These are phyloP conservation scores for Ostrea edulis DNA, from an alignment of 1,140 invertebrate genomes.

Conservation along the genomic window DNA sequence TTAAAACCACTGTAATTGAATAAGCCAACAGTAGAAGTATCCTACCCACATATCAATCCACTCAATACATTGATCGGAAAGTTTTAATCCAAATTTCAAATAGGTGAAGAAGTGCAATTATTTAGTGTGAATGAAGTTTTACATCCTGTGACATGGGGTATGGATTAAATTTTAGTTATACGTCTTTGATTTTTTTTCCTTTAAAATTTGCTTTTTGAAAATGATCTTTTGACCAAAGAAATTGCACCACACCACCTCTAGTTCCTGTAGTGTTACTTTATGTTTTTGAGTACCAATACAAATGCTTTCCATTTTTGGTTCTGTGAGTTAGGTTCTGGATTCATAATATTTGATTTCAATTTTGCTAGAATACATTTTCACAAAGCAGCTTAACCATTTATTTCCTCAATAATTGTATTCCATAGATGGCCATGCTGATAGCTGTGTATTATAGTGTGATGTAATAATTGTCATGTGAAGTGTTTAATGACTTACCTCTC, in stretches of 20 bases:
- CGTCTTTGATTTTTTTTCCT: neutral
- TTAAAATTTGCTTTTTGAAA: neutral
- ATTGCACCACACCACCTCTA: neutral
- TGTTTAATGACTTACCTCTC: conserved; percentile 10
- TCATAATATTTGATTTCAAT: neutral
- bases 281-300: conserved; percentile 14
- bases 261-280: neutral
- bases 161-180: neutral
- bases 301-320: neutral
- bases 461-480: conserved; percentile 21
- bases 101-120: conserved; percentile 4
- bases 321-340: neutral
- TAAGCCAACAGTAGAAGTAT: neutral
- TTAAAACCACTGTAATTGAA: conserved; percentile 28
- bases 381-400: neutral
- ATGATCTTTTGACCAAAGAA: neutral
- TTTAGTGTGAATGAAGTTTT: neutral
- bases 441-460: neutral
- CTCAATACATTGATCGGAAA: conserved; percentile 9
- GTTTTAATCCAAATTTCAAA: conserved; percentile 29
- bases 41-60: neutral
- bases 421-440: neutral
- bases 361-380: neutral
- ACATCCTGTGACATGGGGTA: neutral
- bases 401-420: neutral